Evolutionary conservation across 2,113 vertebrate species (phyloP), one percentile per base, ranked within the genome.

Genomic region (Tympanuchus pallidicinctus): DNA sequence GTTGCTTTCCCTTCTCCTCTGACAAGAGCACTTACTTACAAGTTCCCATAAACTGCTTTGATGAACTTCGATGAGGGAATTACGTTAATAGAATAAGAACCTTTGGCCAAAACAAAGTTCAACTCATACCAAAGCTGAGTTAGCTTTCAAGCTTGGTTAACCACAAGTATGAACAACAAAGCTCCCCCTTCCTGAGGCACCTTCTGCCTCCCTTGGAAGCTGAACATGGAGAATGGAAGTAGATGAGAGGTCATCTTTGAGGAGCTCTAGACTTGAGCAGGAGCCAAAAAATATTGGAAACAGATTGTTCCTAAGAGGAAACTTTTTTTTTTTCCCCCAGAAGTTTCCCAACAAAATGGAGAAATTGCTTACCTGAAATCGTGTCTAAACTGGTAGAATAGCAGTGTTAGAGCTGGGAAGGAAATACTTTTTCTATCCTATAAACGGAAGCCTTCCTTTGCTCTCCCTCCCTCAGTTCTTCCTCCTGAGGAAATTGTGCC

Each of bases 251-350:
- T 20, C 40, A 45, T 56, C 71, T 81, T 79, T 64, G 45, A 56
- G 45, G 79, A 60, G 47, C 70, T 88, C 72, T 85, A 20, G 38
- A 38, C 36, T 87, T 89, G 81, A 92, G 34, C 28, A 79, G 21
- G 6, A 95, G 84, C 50, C 78, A 93, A 64, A 95, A 80, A 77
- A 60, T 36, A 80, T 38, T 79, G 38, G 67, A 85, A 95, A 56
- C 89, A 94, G 63, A 92, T 90, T 16, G 87, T 54, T 80, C 72
- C 15, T 17, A 50, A 30, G 14, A 6, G 42, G 25, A 72, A 81
- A 24, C n/a, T 76, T 84, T 70, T 78, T 64, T 24, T 84, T 70
- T 78, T 60, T 13, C 17, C 10, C 42, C 43, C 57, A 56, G 36
- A 88, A 86, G 17, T 61, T 91, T 74, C 50, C 48, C 25, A 70